Evolutionary conservation across 1,140 invertebrate genomes (phyloP).

Genomic region (Pygmarrhopalites habei): DNA sequence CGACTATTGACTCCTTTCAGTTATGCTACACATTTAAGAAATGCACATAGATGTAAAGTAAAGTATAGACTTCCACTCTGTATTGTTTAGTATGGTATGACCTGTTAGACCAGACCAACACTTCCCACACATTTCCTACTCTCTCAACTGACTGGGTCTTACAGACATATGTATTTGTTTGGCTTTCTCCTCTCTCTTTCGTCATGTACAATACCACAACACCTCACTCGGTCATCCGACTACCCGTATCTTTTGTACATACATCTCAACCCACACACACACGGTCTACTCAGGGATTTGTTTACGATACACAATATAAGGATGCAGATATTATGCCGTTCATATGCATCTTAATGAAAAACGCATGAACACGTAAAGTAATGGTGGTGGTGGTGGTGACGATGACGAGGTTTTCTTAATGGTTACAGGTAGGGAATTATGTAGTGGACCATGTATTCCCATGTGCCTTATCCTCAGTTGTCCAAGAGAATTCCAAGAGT

Average conservation of each 20-base stretch:
- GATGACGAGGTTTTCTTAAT: background rate
- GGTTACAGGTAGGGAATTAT: background rate
- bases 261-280: background rate
- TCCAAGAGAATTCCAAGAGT: background rate
- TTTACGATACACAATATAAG: background rate
- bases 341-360: background rate
- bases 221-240: background rate
- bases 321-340: background rate
- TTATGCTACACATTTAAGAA: background rate
- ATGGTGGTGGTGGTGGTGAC: background rate
- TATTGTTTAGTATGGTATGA: background rate
- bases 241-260: background rate
- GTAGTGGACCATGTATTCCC: background rate
- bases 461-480: slow-evolving; percentile 4
- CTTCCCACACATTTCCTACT: background rate
- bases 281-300: background rate
- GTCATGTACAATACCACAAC: background rate
- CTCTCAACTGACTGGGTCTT: background rate
- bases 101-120: background rate
- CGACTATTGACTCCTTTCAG: background rate
- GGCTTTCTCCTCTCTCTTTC: background rate
- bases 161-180: background rate
- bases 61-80: background rate
- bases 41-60: background rate
- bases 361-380: background rate